Conservation (phyloP, 2,113 vertebrate genomes). For the Craseonycteris thonglongyai region DNA sequence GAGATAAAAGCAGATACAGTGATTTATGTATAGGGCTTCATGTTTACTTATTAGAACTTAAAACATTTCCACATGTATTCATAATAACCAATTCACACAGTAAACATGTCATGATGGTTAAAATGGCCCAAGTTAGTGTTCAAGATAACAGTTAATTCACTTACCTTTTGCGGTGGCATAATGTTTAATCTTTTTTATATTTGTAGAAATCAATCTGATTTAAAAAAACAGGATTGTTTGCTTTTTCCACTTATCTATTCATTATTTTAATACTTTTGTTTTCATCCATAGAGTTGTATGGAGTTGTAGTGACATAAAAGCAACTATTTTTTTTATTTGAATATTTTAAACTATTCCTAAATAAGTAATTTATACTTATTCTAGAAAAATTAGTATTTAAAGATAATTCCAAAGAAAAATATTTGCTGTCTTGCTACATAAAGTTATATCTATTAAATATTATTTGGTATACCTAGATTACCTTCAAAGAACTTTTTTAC, state of each 20-base stretch:
- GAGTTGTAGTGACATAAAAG: neutral
- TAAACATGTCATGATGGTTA: neutral
- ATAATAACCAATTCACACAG: neutral
- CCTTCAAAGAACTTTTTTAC: neutral
- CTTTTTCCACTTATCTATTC: neutral
- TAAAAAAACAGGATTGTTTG: neutral
- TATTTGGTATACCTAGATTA: neutral
- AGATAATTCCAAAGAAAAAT: neutral
- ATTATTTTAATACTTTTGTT: neutral
- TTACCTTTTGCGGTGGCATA: neutral
- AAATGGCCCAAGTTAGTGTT: neutral
- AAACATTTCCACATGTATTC: neutral
- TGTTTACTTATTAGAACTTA: neutral
- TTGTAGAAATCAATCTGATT: neutral
- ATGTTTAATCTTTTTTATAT: neutral
- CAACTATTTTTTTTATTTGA: neutral
- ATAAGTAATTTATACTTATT: neutral
- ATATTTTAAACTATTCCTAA: neutral
- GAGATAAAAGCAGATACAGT: neutral
- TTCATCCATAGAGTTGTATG: neutral
- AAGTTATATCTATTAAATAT: neutral
- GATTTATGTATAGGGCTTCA: neutral
- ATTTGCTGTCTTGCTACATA: neutral
- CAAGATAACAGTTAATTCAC: neutral
- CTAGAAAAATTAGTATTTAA: neutral